A percentile compares a stretch with the other conserved stretches of the same genome.
Conservation (phyloP, 2,888 invertebrate species). For the Gonocerus acuteangulatus region DNA sequence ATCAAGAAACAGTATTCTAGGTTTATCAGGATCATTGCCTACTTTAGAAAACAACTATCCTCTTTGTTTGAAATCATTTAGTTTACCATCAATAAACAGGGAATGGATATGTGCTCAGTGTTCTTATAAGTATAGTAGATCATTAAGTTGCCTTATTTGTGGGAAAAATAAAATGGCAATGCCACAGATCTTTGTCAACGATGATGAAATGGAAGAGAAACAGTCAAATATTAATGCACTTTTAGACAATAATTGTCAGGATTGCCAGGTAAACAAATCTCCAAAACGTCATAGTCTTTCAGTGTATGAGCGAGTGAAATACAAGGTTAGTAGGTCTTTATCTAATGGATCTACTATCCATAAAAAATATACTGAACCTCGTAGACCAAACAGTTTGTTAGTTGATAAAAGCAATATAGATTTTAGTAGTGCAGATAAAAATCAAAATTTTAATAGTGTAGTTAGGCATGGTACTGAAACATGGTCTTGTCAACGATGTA, state of each 20-base stretch:
- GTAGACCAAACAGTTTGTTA: slow-evolving; percentile 36
- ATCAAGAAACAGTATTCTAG: neutral
- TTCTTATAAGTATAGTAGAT: slow-evolving; percentile 22
- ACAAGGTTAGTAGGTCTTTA: slow-evolving; percentile 54
- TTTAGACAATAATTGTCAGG: slow-evolving; percentile 30
- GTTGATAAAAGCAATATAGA: slow-evolving; percentile 33
- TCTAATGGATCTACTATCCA: slow-evolving; percentile 58
- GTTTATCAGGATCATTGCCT: too few species aligned
- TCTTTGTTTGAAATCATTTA: slow-evolving; percentile 5
- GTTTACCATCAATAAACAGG: slow-evolving; percentile 26
- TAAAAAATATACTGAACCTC: slow-evolving; percentile 38
- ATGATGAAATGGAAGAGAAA: slow-evolving; percentile 31
- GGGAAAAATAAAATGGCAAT: slow-evolving; percentile 28
- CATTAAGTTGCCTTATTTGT: slow-evolving; percentile 26
- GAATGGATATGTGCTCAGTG: slow-evolving; percentile 29
- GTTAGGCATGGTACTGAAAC: slow-evolving; percentile 45
- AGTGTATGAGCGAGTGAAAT: slow-evolving; percentile 47
- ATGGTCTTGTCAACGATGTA: slow-evolving; percentile 53
- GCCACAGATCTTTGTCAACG: slow-evolving; percentile 32
- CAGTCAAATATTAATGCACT: slow-evolving; percentile 31
- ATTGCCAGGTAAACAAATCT: slow-evolving; percentile 31
- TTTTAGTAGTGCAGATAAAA: slow-evolving; percentile 35
- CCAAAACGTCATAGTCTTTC: slow-evolving; percentile 48
- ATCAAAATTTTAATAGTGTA: slow-evolving; percentile 41
- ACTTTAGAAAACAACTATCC: too few species aligned